phyloP scores from a whole-genome alignment of 2,797 vertebrate species.

The Spheniscus humboldti region DNA sequence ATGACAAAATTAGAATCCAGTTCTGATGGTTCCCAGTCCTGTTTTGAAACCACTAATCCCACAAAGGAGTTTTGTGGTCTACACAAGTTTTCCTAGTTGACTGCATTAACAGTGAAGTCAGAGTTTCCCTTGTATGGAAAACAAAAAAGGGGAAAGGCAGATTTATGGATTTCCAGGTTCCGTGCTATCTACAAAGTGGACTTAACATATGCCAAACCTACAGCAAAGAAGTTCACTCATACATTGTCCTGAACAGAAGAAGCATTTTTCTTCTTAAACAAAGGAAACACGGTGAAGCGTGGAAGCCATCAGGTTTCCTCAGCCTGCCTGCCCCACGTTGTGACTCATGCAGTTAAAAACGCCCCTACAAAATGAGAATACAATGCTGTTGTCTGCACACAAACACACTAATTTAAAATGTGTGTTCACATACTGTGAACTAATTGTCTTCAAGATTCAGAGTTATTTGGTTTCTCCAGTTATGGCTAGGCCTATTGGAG shows the following conservation, averaged over 20 bases:
- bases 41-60: not conserved
- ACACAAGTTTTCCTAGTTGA: not conserved
- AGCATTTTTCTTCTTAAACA: not conserved
- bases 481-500: not conserved
- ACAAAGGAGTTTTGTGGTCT: slow-evolving; percentile 9
- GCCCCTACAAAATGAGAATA: not conserved
- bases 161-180: not conserved
- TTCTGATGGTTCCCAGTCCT: slow-evolving; percentile 23
- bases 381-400: slow-evolving; percentile 25
- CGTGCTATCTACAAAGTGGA: not conserved
- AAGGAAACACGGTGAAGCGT: not conserved
- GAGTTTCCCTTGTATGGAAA: slow-evolving; percentile 21
- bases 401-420: not conserved
- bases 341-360: not conserved
- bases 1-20: not conserved
- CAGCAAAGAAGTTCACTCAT: not conserved
- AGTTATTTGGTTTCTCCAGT: not conserved
- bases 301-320: slow-evolving; percentile 29
- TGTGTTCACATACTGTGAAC: not conserved
- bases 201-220: not conserved
- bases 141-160: not conserved
- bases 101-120: slow-evolving; percentile 34
- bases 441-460: not conserved
- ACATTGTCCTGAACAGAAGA: not conserved
- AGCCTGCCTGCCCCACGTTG: not conserved